A percentile compares a stretch with the other conserved stretches of the same genome.
phyloP scores from a whole-genome alignment of 2,113 vertebrate genomes.

The Trochalopteron elliotii region DNA sequence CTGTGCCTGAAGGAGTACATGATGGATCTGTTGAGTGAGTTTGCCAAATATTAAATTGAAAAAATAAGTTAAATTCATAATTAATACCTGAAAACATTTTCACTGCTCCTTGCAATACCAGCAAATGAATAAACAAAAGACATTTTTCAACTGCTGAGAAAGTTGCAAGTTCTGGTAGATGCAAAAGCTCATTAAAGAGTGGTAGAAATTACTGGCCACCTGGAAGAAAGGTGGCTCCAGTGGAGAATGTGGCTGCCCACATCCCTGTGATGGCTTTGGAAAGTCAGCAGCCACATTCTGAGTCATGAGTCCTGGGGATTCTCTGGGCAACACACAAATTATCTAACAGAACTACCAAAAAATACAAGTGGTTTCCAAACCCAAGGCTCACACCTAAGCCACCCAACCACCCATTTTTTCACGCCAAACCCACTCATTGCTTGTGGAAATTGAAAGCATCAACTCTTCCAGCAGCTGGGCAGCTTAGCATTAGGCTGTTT shows the following conservation, averaged over 20 bases:
- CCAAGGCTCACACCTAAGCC: not conserved
- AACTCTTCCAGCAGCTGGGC: not conserved
- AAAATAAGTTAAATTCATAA: not conserved
- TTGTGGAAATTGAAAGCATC: not conserved
- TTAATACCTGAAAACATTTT: not conserved
- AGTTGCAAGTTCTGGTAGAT: not conserved
- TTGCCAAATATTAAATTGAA: not conserved
- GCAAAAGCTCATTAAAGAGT: not conserved
- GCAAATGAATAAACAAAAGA: not conserved
- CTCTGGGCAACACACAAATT: not conserved
- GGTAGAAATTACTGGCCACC: not conserved
- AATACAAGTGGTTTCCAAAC: not conserved
- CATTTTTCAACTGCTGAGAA: not conserved
- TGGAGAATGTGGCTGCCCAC: not conserved
- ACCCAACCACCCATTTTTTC: not conserved
- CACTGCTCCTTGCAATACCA: not conserved
- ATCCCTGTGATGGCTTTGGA: not conserved
- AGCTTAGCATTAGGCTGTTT: not conserved
- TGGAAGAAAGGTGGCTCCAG: not conserved
- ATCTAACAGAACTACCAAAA: not conserved
- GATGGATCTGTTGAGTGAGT: not conserved
- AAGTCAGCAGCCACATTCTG: not conserved
- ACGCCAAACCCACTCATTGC: not conserved
- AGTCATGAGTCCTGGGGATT: not conserved
- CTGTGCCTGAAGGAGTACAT: not conserved